Evolutionary conservation across 2,888 invertebrate genomes (phyloP).

Genomic region (Napeogenes sylphis): DNA sequence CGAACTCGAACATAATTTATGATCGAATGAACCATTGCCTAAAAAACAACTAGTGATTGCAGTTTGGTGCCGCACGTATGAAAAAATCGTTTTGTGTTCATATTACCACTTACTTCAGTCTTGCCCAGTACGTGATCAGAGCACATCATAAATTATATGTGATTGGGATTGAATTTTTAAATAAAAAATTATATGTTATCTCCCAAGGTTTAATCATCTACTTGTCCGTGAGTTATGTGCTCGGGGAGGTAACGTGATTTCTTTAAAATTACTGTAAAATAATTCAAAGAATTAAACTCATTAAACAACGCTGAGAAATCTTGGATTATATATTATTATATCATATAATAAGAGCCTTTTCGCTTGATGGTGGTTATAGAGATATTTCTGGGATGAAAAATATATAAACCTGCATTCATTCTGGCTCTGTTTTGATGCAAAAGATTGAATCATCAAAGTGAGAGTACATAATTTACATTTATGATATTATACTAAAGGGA

Average conservation of each 20-base stretch:
- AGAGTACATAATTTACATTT: no score
- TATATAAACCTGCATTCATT: no score
- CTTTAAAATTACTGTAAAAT: not conserved
- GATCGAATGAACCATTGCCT: conserved; percentile 23
- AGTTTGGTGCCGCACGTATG: conserved; percentile 17
- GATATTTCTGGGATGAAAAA: no score
- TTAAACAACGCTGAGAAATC: not conserved
- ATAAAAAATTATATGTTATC: conserved; percentile 21
- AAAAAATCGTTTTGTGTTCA: conserved; percentile 22
- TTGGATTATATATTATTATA: no score
- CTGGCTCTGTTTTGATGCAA: no score
- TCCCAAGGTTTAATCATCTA: conserved; percentile 16
- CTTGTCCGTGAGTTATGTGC: conserved; percentile 3
- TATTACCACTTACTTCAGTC: conserved; percentile 18
- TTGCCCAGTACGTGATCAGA: conserved; percentile 20
- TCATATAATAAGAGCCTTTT: no score
- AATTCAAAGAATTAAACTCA: conserved; percentile 3
- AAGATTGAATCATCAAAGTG: no score
- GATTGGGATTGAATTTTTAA: conserved; percentile 22
- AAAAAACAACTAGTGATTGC: conserved; percentile 19
- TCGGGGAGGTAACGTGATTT: not conserved
- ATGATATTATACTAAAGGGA: no score
- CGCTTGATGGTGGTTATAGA: no score
- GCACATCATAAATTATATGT: conserved; percentile 27
- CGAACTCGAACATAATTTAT: conserved; percentile 26